Evolutionary conservation across 30 jellyfish, hydroid and myxozoan species (phyloP).

Genomic region (Aurelia coerulea): DNA sequence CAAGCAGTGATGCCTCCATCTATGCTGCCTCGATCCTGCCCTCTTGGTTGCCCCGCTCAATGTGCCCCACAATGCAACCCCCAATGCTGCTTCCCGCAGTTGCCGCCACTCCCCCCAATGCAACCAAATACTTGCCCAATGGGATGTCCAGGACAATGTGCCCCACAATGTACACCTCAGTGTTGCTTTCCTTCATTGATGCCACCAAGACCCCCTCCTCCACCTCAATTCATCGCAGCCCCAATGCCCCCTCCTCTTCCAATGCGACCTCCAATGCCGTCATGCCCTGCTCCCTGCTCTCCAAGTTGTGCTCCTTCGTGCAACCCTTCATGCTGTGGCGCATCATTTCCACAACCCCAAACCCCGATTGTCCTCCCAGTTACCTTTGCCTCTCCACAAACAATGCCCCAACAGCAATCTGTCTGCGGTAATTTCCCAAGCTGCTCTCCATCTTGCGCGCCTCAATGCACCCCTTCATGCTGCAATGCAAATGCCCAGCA

Average conservation of each 20-base stretch:
- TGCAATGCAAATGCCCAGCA: slow-evolving; percentile 46
- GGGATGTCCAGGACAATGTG: slow-evolving; percentile 65
- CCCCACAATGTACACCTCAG: slow-evolving; percentile 87
- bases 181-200: slow-evolving; percentile 84
- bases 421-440: slow-evolving; percentile 74
- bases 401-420: slow-evolving; percentile 45
- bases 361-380: slow-evolving; percentile 36
- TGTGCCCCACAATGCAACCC: slow-evolving; percentile 95
- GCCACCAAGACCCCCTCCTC: slow-evolving; percentile 67
- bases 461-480: slow-evolving; percentile 74
- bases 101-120: slow-evolving; percentile 66
- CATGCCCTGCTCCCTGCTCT: slow-evolving; percentile 64
- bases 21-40: slow-evolving; percentile 71
- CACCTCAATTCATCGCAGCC: slow-evolving; percentile 54
- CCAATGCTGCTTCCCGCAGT: slow-evolving; percentile 91
- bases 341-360: slow-evolving; percentile 45
- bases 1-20: slow-evolving; percentile 69
- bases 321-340: slow-evolving; percentile 63
- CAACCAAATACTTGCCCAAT: slow-evolving; percentile 52
- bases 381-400: slow-evolving; percentile 35
- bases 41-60: slow-evolving; percentile 77
- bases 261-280: slow-evolving; percentile 39
- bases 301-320: slow-evolving; percentile 68
- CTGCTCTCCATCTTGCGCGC: slow-evolving; percentile 75
- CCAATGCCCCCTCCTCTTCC: slow-evolving; percentile 54